These are phyloP conservation scores for Margarornis squamiger DNA, from an alignment of 2,797 vertebrate genomes.

Conservation along the genomic window DNA sequence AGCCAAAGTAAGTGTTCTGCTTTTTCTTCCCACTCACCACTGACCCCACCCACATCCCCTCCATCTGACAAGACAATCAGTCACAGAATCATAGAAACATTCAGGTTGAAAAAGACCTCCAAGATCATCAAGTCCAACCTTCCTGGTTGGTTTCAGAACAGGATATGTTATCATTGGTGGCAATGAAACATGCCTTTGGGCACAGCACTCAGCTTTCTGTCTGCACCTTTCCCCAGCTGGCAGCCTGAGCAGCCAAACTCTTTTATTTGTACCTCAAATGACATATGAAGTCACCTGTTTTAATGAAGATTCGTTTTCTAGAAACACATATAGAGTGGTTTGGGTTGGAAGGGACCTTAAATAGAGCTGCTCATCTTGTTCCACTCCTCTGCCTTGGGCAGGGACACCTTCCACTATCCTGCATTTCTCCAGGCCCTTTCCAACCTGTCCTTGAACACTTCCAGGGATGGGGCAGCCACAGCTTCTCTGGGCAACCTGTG, in stretches of 20 bases:
- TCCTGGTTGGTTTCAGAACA: not conserved
- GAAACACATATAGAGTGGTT: not conserved
- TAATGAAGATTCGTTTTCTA: not conserved
- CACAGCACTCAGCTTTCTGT: not conserved
- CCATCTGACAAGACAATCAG: fast-evolving
- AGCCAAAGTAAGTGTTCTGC: not conserved
- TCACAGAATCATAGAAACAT: not conserved
- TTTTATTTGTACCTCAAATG: not conserved
- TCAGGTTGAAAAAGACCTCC: not conserved
- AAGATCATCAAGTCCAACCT: not conserved
- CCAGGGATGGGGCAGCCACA: not conserved
- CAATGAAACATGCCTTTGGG: not conserved
- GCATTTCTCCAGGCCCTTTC: fast-evolving
- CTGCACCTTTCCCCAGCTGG: not conserved
- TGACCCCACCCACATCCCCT: fast-evolving
- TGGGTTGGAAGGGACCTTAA: not conserved
- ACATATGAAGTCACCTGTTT: not conserved
- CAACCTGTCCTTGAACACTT: not conserved
- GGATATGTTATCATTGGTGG: not conserved
- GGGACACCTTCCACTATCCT: fast-evolving
- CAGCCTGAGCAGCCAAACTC: not conserved
- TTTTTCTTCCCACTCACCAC: not conserved
- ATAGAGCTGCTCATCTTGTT: not conserved
- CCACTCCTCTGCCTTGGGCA: not conserved
- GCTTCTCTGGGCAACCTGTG: not conserved